Evolutionary conservation across 2,888 invertebrate species (phyloP).

Genomic region (Polia nebulosa): DNA sequence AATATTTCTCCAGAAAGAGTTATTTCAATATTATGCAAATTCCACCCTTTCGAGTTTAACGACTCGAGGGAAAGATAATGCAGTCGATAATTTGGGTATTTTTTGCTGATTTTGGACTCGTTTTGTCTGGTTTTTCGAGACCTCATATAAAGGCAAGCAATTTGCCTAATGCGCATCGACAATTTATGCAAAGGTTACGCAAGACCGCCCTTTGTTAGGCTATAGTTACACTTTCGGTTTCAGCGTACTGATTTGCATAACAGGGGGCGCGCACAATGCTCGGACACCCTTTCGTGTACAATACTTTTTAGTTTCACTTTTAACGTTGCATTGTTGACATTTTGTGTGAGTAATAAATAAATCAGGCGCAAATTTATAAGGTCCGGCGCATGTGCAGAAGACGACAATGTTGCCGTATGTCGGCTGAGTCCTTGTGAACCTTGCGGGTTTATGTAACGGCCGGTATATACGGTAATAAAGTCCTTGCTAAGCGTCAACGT

Average conservation of each 20-base stretch:
- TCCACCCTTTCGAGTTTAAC: slow-evolving; percentile 74
- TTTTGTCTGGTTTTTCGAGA: slow-evolving; percentile 77
- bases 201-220: slow-evolving; percentile 79
- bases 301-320: slow-evolving; percentile 89
- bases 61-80: slow-evolving; percentile 73
- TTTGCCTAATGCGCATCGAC: slow-evolving; percentile 88
- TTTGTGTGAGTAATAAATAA: slow-evolving; percentile 89
- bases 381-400: slow-evolving; percentile 78
- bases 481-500: slow-evolving; percentile 50
- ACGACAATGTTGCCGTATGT: slow-evolving; percentile 82
- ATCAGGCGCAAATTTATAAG: slow-evolving; percentile 87
- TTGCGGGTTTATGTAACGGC: slow-evolving; percentile 69
- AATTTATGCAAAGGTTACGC: slow-evolving; percentile 88
- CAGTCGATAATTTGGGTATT: slow-evolving; percentile 76
- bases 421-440: slow-evolving; percentile 64
- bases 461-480: slow-evolving; percentile 69
- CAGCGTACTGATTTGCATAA: slow-evolving; percentile 90
- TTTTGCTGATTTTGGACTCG: slow-evolving; percentile 77
- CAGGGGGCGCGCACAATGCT: slow-evolving; percentile 83
- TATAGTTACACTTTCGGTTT: slow-evolving; percentile 86
- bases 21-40: slow-evolving; percentile 85
- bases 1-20: slow-evolving; percentile 83
- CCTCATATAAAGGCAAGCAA: slow-evolving; percentile 79
- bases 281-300: slow-evolving; percentile 84
- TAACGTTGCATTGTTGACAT: slow-evolving; percentile 88